Evolutionary conservation across 2,888 invertebrate species (phyloP).

Genomic region (Thereva nobilitata): DNA sequence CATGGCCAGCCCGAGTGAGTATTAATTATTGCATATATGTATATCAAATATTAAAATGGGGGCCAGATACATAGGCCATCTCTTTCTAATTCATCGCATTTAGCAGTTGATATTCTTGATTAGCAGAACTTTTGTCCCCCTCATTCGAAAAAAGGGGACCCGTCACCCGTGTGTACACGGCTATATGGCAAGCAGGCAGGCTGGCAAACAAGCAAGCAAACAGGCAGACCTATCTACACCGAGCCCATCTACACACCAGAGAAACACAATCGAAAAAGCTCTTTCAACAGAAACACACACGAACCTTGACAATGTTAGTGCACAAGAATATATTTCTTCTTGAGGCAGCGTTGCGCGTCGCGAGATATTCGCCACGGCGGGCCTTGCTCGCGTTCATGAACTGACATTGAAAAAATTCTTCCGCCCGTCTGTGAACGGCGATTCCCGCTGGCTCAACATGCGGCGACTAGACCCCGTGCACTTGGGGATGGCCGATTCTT

Average conservation of each 20-base stretch:
- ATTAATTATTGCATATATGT: constrained; percentile 13
- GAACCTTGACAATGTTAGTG: too few relatives aligned
- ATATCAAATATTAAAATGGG: neutral
- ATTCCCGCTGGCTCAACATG: neutral
- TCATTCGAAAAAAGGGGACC: constrained; percentile 13
- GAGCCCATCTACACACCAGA: too few relatives aligned
- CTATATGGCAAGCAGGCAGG: neutral
- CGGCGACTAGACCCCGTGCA: neutral
- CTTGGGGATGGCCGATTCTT: too few relatives aligned
- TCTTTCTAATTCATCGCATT: constrained; percentile 23
- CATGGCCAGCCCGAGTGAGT: neutral
- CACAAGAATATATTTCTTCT: neutral
- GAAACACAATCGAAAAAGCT: too few relatives aligned
- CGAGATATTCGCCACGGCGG: constrained; percentile 7
- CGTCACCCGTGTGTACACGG: constrained; percentile 1
- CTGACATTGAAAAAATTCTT: constrained; percentile 42
- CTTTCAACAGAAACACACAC: too few relatives aligned
- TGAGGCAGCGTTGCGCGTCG: constrained; percentile 9
- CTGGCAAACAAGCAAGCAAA: constrained; percentile 7
- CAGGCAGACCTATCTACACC: neutral
- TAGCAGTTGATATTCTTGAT: constrained; percentile 15
- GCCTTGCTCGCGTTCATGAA: constrained; percentile 41
- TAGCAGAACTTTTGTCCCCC: constrained; percentile 31
- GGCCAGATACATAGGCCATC: constrained; percentile 2
- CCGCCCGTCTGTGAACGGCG: constrained; percentile 11